Conservation (phyloP, 2,113 vertebrate genomes). For the Indicator maculatus region DNA sequence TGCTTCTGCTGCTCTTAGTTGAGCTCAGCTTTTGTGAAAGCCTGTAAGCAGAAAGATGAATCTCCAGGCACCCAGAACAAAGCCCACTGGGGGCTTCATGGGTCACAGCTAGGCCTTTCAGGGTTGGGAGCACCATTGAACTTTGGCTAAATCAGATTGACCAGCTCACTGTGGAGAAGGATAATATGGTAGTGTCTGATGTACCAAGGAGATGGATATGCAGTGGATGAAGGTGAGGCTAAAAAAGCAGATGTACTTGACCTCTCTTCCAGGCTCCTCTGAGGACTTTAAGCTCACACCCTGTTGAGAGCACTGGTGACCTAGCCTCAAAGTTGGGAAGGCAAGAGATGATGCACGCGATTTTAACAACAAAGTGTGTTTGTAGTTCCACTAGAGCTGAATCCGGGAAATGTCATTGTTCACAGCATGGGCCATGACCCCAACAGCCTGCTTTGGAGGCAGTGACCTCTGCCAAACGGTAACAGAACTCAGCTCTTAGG, state of each 20-base stretch:
- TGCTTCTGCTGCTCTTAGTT: slow-evolving; percentile 3
- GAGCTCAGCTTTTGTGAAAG: slow-evolving; percentile 28
- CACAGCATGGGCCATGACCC: slow-evolving; percentile 21
- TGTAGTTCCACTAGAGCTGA: slow-evolving; percentile 14
- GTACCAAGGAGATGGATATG: not conserved
- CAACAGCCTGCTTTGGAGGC: slow-evolving; percentile 5
- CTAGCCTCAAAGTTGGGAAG: not conserved
- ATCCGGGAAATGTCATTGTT: slow-evolving; percentile 61
- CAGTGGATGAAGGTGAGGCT: not conserved
- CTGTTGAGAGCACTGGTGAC: not conserved
- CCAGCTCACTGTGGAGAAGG: not conserved
- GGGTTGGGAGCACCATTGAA: not conserved
- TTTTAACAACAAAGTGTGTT: slow-evolving; percentile 47
- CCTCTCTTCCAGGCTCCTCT: not conserved
- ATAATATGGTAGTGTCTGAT: not conserved
- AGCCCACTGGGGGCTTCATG: not conserved
- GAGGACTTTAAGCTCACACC: not conserved
- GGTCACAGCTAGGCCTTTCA: slow-evolving; percentile 23
- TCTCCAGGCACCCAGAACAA: not conserved
- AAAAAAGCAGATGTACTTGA: slow-evolving; percentile 2
- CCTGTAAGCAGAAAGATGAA: not conserved
- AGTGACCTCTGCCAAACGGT: slow-evolving; percentile 57
- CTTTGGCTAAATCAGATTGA: not conserved
- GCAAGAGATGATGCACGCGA: not conserved
- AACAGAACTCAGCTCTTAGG: slow-evolving; percentile 41